Evolutionary conservation across 2,113 vertebrate genomes (phyloP), one percentile per base, ranked within the genome.

Genomic region (Oncorhynchus nerka): DNA sequence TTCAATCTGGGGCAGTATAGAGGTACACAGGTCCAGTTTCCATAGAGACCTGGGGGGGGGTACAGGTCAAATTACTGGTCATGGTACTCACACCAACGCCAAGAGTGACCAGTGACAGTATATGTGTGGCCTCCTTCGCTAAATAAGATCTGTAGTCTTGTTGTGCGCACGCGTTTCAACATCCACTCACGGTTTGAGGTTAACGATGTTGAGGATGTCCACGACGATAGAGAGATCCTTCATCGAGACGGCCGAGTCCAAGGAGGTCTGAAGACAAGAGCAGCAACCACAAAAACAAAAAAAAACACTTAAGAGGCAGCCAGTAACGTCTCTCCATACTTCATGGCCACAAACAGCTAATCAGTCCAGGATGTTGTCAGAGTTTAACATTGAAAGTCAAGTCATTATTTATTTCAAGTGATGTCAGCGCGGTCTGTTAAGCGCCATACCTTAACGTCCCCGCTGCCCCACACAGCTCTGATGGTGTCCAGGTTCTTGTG

Each of bases 171-270:
- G 15, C 1, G 15, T 19, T 55, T 19, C 51, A 16, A 19, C 51
- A 55, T 24, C 26, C 67, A 92, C 97, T 97, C 88, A 99, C 97
- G 95, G 94, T 84, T 97, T 98, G 61, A 96, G 94, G 91, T 99
- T 99, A 88, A 98, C 89, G 22, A 98, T 97, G 91, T 98, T 99
- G 32, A 98, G 93, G 78, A 99, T 93, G 87, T 99, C 97, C 74
- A 99, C 97, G 0, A 98, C 94, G 32, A 98, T 96, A 0, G 97
- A 97, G 9, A 97, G 90, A 81, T 99, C 97, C 0, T 94, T 98
- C 90, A 98, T 97, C 1, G 96, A 94, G 81, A 96, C 95, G 0
- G 97, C 97, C 0, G 94, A 92, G 81, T 98, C 97, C 86, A 99
- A 86, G 0, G 97, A 96, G 0, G 90, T 94, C 97, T 99, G 89